Percentiles rank a stretch among this genome's conserved stretches.
Conservation (phyloP, 2,113 vertebrate genomes). For the Macroglossus sobrinus region DNA sequence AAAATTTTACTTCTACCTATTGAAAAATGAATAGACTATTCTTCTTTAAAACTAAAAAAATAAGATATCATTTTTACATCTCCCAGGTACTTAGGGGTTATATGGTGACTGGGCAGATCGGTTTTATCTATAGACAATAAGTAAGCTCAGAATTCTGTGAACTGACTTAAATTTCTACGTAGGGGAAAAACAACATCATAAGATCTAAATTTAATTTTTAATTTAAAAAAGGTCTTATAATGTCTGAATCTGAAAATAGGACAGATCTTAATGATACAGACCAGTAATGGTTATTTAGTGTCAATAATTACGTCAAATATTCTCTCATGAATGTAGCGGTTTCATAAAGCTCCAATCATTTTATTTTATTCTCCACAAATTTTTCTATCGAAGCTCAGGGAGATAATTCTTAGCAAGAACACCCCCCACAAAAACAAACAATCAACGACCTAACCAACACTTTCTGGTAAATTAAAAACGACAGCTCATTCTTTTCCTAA, state of each 20-base stretch:
- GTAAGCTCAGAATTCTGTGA: background rate
- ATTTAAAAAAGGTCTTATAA: background rate
- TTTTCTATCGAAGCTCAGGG: background rate
- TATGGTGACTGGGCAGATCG: background rate
- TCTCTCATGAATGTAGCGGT: background rate
- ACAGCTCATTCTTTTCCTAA: background rate
- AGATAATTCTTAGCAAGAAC: background rate
- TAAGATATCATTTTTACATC: background rate
- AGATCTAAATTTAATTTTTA: background rate
- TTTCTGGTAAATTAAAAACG: background rate
- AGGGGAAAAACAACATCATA: background rate
- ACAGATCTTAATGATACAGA: background rate
- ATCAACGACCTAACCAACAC: background rate
- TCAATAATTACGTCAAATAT: background rate
- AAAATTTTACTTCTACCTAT: background rate
- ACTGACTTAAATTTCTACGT: background rate
- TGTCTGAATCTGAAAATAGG: background rate
- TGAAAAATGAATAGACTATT: background rate
- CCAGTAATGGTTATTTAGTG: background rate
- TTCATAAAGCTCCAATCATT: background rate
- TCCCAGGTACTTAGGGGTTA: background rate
- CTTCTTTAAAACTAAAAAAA: background rate
- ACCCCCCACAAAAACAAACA: background rate
- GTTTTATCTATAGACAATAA: background rate
- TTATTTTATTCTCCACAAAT: background rate